Evolutionary conservation across 2,113 vertebrate species (phyloP).

Genomic region (Brachypteracias leptosomus): DNA sequence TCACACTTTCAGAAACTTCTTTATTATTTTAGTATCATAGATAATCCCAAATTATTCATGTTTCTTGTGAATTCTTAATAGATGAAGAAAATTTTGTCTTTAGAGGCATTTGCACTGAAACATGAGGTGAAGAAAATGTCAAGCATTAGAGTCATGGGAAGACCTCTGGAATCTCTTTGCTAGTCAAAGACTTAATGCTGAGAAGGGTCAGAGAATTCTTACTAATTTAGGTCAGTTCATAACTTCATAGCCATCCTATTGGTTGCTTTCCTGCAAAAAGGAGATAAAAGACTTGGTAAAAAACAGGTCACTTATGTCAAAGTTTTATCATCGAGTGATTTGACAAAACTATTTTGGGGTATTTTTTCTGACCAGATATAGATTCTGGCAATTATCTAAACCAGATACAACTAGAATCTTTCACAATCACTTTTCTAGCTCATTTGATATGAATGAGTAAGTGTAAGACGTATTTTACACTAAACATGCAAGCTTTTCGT

Average conservation of each 20-base stretch:
- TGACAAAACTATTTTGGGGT: background rate
- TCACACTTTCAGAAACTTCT: background rate
- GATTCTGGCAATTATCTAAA: background rate
- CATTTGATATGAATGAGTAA: background rate
- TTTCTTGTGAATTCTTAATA: background rate
- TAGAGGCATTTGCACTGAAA: background rate
- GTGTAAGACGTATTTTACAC: background rate
- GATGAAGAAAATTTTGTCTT: background rate
- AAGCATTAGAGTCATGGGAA: background rate
- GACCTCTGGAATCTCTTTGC: background rate
- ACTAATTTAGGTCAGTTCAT: background rate
- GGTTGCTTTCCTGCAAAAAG: background rate
- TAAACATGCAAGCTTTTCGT: background rate
- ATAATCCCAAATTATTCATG: background rate
- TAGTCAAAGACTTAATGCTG: background rate
- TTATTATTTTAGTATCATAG: background rate
- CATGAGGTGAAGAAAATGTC: background rate
- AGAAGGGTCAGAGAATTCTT: background rate
- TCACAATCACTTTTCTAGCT: background rate
- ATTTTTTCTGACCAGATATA: background rate
- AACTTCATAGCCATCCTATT: background rate
- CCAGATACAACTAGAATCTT: background rate
- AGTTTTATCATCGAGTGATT: background rate
- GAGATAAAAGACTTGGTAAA: background rate
- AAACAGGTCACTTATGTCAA: background rate